Conservation (phyloP, 2,888 invertebrate genomes). For the Drosophila aldrichi region DNA sequence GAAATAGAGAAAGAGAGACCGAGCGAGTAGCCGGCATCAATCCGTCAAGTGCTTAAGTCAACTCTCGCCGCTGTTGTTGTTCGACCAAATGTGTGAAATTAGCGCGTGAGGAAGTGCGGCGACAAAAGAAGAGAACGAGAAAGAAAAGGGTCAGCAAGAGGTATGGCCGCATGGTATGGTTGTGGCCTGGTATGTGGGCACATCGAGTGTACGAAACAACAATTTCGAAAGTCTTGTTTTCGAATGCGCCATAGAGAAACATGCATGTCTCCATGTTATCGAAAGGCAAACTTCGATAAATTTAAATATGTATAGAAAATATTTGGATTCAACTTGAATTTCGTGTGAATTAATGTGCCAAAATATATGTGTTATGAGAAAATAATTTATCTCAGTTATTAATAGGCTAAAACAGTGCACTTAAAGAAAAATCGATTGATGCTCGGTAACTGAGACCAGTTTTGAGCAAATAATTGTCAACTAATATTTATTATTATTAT, state of each 20-base stretch:
- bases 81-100: slow-evolving; percentile 53
- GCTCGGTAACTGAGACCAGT: neutral
- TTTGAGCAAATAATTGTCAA: neutral
- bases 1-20: neutral
- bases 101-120: slow-evolving; percentile 55
- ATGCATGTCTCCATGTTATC: slow-evolving; percentile 5
- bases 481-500: neutral
- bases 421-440: neutral
- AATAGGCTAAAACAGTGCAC: neutral
- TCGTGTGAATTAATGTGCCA: neutral
- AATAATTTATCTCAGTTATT: neutral
- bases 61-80: slow-evolving; percentile 12
- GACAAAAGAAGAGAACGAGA: neutral
- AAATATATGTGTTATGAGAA: neutral
- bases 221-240: slow-evolving; percentile 9
- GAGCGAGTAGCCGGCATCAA: slow-evolving; percentile 20
- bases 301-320: slow-evolving; percentile 1
- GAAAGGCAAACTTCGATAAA: slow-evolving; percentile 22
- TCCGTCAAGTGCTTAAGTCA: slow-evolving; percentile 43
- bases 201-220: slow-evolving; percentile 22
- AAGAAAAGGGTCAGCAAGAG: slow-evolving; percentile 29
- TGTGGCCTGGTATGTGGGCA: neutral
- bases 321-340: neutral
- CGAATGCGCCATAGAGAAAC: neutral
- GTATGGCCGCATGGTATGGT: neutral